Evolutionary conservation across 2,888 invertebrate genomes (phyloP), one percentile per base, ranked within the genome.

Genomic region (Malthinus seriepunctatus): DNA sequence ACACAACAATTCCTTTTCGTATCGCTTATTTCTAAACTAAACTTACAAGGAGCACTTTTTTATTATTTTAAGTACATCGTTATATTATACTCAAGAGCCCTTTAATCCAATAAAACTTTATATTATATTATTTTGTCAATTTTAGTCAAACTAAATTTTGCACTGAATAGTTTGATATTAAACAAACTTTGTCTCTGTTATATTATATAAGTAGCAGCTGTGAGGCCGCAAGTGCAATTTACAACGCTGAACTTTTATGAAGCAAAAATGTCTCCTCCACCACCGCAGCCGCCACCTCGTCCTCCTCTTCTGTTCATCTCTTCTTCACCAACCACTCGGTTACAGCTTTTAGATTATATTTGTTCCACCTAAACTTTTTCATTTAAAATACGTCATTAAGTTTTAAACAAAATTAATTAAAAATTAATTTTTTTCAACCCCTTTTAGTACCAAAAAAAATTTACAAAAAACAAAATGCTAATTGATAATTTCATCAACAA

Each of bases 181-280:
- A 55, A 55, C 55, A 55, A 55, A 55, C 23, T 55, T 55, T 37
- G 46, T 11, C 54, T 53, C 58, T 50, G 32, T 47, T 33, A 48
- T 23, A 23, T 23, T 23, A 23, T 23, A 23, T 56, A 56, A 56
- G 63, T 56, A 57, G 51, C 64, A 65, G 63, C 63, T 65, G 64
- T 38, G 56, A 42, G 55, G 55, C 51, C 55, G 48, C 64, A 62
- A 64, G 62, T 64, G 64, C 55, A 55, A 32, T 55, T 55, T 55
- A 55, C 42, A 55, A 23, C 47, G 47, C 39, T 46, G 38, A 32
- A 47, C 47, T 53, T 46, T 53, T 47, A 53, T 42, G 38, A 32
- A 42, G 14, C 33, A 34, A 45, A 39, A 23, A 44, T 51, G 23
- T 44, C 44, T 14, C 34, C 33, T 42, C 39, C 23, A 23, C 23